Evolutionary conservation across 30 jellyfish, hydroid and myxozoan species (phyloP), one percentile per base, ranked within the genome.

Genomic region (Mastigias papua): DNA sequence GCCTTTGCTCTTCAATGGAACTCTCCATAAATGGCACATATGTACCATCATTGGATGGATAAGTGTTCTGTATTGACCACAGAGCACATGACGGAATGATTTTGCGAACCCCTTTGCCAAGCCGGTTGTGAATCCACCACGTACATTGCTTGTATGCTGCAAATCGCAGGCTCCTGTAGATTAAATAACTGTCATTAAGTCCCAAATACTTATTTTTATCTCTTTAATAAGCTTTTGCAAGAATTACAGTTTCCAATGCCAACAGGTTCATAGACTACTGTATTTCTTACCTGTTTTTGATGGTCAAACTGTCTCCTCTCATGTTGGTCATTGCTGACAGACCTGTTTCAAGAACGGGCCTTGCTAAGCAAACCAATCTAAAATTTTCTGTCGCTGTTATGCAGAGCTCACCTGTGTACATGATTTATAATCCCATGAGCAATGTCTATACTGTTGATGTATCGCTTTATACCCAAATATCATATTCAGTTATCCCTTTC

Each of bases 61-160:
- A 82, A 23, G 87, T 25, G 29, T 66, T 42, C 29, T 86, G 76
- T 28, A 81, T 84, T n/a, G 88, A 79, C 74, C 80, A 73, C 28
- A 66, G 32, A 57, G 94, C 81, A 30, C 94, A 84, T 13, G 94
- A 84, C 42, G 94, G 94, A 30, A 84, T 84, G 69, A 84, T 89
- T 32, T 78, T 82, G 51, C 86, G n/a, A 48, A 82, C 77, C 28
- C 27, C 70, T 67, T 69, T 82, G n/a, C 92, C 92, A 49, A 69
- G 80, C 30, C 88, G 33, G 1, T 84, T 84, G 68, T 84, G 94
- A 15, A 84, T 80, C 94, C 94, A 84, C 94, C 89, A 84, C 34
- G 94, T 73, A 63, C 34, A 84, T 78, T 84, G 94, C 35, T 80
- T 58, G 80, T 84, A 84, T 10, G 89, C 79, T 29, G 94, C 89